These are phyloP conservation scores for Paragorgia papillata DNA, from an alignment of 92 coral and sea anemone genomes.

Conservation along the genomic window DNA sequence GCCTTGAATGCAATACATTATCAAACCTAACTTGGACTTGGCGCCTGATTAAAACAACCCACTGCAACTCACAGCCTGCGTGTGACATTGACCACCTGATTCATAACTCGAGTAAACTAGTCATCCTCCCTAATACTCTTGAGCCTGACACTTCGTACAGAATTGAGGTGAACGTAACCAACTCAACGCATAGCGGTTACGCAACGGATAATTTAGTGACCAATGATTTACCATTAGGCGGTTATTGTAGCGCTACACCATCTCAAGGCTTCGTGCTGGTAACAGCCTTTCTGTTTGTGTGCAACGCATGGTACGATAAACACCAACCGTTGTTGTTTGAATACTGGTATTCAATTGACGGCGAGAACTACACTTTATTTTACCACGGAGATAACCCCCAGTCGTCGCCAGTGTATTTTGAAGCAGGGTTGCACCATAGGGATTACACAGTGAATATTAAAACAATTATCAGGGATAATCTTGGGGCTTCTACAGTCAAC, in stretches of 20 bases:
- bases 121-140: conserved; percentile 37
- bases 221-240: conserved; percentile 50
- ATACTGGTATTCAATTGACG: conserved; percentile 54
- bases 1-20: not conserved
- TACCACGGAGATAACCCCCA: conserved; percentile 60
- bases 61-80: conserved; percentile 27
- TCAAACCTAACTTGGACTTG: conserved; percentile 21
- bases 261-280: conserved; percentile 53
- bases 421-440: conserved; percentile 53
- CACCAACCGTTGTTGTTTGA: conserved; percentile 79
- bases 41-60: conserved; percentile 11
- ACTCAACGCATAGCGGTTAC: not conserved
- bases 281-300: conserved; percentile 59
- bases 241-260: conserved; percentile 62
- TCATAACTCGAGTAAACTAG: conserved; percentile 7
- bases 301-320: conserved; percentile 71
- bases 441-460: conserved; percentile 47
- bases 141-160: conserved; percentile 42
- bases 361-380: conserved; percentile 52
- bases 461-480: conserved; percentile 60
- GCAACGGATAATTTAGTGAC: conserved; percentile 34
- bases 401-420: conserved; percentile 52
- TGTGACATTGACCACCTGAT: not conserved
- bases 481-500: conserved; percentile 55
- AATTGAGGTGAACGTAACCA: conserved; percentile 26